Conservation (phyloP, 2,888 invertebrate genomes). For the Litoditis marina region DNA sequence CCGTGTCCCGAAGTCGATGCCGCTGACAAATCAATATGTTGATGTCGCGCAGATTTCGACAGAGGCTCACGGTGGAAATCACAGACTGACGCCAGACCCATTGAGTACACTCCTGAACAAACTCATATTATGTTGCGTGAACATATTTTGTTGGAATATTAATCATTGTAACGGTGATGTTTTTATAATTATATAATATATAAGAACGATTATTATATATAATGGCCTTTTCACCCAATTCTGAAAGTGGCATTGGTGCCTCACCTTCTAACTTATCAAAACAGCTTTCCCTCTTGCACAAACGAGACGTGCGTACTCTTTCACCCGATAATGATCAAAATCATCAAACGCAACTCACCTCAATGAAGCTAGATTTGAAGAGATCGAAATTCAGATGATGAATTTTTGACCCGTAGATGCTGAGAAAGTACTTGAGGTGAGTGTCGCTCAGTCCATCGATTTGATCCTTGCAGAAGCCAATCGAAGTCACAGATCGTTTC, state of each 20-base stretch:
- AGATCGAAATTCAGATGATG: constrained; percentile 43
- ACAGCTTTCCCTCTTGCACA: no score
- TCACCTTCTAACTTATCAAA: no score
- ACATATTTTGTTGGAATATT: no score
- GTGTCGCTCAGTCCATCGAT: constrained; percentile 29
- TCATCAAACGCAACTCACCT: constrained; percentile 14
- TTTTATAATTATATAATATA: no score
- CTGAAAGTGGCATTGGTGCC: no score
- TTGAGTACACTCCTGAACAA: constrained; percentile 37
- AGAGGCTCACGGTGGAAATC: constrained; percentile 22
- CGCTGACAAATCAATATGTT: constrained; percentile 41
- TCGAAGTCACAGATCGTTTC: constrained; percentile 26
- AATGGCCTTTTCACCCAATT: no score
- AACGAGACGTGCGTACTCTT: no score
- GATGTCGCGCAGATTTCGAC: constrained; percentile 33
- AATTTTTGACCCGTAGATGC: constrained; percentile 32
- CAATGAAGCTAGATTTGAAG: constrained; percentile 26
- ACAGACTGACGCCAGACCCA: constrained; percentile 50
- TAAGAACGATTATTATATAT: no score
- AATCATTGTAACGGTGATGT: no score
- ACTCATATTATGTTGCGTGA: no score
- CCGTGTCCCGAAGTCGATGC: constrained; percentile 43
- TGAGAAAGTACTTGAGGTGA: constrained; percentile 28
- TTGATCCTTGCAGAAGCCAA: constrained; percentile 31
- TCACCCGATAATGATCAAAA: no score